Percentiles rank a stretch among this genome's conserved stretches.
Evolutionary conservation across 2,797 vertebrate species (phyloP).

Genomic region (Geotrypetes seraphini): DNA sequence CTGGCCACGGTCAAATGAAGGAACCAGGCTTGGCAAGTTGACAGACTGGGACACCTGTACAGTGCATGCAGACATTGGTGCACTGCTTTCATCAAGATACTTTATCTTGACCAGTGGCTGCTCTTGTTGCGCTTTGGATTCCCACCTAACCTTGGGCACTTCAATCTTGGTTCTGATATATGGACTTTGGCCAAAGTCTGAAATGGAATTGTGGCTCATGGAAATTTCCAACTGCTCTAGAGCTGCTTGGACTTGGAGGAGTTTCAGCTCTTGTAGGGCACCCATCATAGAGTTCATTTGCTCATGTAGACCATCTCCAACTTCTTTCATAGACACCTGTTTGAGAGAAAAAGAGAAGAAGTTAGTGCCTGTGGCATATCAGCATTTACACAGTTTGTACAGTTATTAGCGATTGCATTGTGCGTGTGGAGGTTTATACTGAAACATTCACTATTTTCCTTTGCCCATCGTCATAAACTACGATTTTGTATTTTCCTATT

Average conservation of each 20-base stretch:
- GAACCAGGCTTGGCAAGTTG: rapidly evolving
- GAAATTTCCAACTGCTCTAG: constrained; percentile 82
- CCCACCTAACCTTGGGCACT: background rate
- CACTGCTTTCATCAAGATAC: background rate
- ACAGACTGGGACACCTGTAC: rapidly evolving
- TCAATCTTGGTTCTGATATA: constrained; percentile 1
- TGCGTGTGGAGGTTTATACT: too few relatives aligned
- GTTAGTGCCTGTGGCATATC: too few relatives aligned
- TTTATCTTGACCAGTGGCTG: background rate
- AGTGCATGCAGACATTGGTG: rapidly evolving
- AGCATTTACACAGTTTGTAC: too few relatives aligned
- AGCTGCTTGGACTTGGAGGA: constrained; percentile 87
- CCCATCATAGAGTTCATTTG: constrained; percentile 98
- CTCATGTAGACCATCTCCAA: constrained; percentile 86
- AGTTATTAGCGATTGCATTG: too few relatives aligned
- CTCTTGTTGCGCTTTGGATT: background rate
- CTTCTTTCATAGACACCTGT: constrained; percentile 91
- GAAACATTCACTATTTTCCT: too few relatives aligned
- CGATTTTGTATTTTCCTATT: too few relatives aligned
- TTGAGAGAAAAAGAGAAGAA: background rate
- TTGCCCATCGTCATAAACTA: too few relatives aligned
- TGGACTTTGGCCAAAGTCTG: constrained; percentile 5
- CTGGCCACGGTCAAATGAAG: rapidly evolving
- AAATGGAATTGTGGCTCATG: constrained; percentile 22
- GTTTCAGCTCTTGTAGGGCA: constrained; percentile 90